phyloP scores from a whole-genome alignment of 2,113 vertebrate genomes.

The Eulemur rufifrons region DNA sequence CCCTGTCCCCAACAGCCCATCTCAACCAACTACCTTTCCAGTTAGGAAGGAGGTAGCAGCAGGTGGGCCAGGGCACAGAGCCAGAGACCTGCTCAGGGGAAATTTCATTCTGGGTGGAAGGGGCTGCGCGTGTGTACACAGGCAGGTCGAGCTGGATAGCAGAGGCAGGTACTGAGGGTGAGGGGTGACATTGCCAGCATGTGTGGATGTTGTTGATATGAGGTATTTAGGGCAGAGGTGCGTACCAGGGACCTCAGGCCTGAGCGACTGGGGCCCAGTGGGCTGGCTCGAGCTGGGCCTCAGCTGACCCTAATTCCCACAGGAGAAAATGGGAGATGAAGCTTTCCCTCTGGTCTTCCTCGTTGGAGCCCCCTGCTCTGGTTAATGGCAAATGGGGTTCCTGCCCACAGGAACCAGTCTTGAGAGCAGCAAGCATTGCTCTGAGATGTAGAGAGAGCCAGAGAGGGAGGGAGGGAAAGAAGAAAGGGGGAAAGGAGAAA shows the following conservation, averaged over 20 bases:
- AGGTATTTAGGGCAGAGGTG: background rate
- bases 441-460: slow-evolving; percentile 60
- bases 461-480: slow-evolving; percentile 6
- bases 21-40: slow-evolving; percentile 54
- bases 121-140: background rate
- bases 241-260: background rate
- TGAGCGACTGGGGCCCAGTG: slow-evolving; percentile 32
- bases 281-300: slow-evolving; percentile 55
- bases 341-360: slow-evolving; percentile 53
- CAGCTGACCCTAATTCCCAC: slow-evolving; percentile 72
- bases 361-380: slow-evolving; percentile 15
- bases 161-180: slow-evolving; percentile 31
- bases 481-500: background rate
- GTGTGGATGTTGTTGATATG: background rate
- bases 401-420: slow-evolving; percentile 58
- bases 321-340: slow-evolving; percentile 64
- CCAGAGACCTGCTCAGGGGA: slow-evolving; percentile 39
- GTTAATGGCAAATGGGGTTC: slow-evolving; percentile 55
- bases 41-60: slow-evolving; percentile 53
- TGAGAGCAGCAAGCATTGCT: slow-evolving; percentile 64
- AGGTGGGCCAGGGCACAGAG: slow-evolving; percentile 51
- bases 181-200: background rate
- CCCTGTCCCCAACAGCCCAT: slow-evolving; percentile 49
- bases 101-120: slow-evolving; percentile 3
- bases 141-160: slow-evolving; percentile 57